Evolutionary conservation across 1,140 invertebrate species (phyloP).

Genomic region (Nephotettix cincticeps): DNA sequence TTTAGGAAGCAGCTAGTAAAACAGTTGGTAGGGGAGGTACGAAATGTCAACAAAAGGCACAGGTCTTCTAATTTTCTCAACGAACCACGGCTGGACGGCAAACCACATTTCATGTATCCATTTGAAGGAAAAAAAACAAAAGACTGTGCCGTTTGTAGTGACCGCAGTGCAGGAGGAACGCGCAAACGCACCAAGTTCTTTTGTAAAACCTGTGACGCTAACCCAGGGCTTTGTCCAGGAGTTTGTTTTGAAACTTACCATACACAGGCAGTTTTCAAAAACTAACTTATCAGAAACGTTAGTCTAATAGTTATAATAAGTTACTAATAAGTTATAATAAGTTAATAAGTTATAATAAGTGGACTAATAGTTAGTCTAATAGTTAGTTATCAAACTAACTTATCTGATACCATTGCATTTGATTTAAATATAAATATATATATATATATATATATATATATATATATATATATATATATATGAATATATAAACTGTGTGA

Average conservation of each 20-base stretch:
- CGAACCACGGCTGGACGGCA: conserved; percentile 12
- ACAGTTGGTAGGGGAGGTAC: background rate
- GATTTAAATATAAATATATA: too few relatives aligned
- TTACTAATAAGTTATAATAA: too few relatives aligned
- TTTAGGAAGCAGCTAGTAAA: conserved; percentile 15
- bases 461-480: too few relatives aligned
- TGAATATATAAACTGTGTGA: too few relatives aligned
- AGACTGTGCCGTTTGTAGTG: conserved; percentile 24
- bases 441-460: too few relatives aligned
- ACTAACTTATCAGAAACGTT: too few relatives aligned
- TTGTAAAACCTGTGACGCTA: conserved; percentile 8
- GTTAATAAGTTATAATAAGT: too few relatives aligned
- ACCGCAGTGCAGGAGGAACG: background rate
- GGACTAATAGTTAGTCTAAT: too few relatives aligned
- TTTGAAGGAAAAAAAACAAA: background rate
- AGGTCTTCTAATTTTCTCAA: background rate
- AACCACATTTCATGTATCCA: conserved; percentile 1
- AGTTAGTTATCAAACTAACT: too few relatives aligned
- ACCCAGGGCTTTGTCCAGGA: conserved; percentile 13
- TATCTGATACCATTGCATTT: too few relatives aligned
- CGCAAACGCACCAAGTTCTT: background rate
- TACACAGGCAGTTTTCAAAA: too few relatives aligned
- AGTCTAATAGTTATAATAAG: too few relatives aligned
- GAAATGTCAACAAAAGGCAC: background rate
- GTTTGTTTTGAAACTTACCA: conserved; percentile 19